A percentile compares a stretch with the other conserved stretches of the same genome.
Evolutionary conservation across 2,888 invertebrate genomes (phyloP).

Genomic region (Pachycephus smyrnensis): DNA sequence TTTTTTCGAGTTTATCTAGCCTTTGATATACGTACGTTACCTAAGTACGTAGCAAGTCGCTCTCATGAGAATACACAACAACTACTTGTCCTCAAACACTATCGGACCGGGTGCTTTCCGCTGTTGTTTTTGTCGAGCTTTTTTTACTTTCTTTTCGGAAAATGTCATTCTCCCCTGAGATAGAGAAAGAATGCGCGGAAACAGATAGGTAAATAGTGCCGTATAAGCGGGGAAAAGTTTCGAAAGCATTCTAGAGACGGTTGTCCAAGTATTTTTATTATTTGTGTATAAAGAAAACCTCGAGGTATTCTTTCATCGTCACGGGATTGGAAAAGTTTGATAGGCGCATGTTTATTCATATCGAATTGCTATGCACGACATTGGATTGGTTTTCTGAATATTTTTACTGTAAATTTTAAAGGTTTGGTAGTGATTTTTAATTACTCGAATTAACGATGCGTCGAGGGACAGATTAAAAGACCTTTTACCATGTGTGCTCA

Average conservation of each 20-base stretch:
- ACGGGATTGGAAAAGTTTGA: not conserved
- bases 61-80: not conserved
- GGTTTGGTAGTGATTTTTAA: not conserved
- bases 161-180: not conserved
- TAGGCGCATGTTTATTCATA: not conserved
- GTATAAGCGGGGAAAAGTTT: not conserved
- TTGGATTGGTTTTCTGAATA: not conserved
- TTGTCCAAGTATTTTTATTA: not conserved
- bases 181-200: not conserved
- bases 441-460: not conserved
- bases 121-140: not conserved
- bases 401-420: not conserved
- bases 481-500: too few relatives aligned
- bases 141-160: not conserved
- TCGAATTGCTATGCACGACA: not conserved
- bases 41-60: not conserved
- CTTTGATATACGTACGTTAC: not conserved
- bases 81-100: not conserved
- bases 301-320: not conserved
- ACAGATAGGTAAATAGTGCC: not conserved
- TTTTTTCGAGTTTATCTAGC: not conserved
- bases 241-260: not conserved
- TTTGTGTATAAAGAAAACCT: not conserved
- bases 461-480: not conserved
- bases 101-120: not conserved